Evolutionary conservation across 2,113 vertebrate genomes (phyloP).

Genomic region (Gymnocephalus cernua): DNA sequence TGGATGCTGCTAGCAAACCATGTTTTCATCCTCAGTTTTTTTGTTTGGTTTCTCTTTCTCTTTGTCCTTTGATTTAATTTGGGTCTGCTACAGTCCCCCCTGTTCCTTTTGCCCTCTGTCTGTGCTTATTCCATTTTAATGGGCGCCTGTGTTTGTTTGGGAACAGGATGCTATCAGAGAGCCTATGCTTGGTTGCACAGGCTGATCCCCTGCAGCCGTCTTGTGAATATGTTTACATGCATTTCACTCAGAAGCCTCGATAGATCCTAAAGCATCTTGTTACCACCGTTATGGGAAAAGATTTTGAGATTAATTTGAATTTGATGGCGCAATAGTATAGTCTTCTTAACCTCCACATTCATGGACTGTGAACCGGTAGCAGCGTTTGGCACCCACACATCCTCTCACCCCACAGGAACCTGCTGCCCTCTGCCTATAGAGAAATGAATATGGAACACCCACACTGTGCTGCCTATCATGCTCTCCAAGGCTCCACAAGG

Average conservation of each 20-base stretch:
- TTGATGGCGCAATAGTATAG: not conserved
- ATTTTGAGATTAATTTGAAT: constrained; percentile 39
- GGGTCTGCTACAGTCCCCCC: constrained; percentile 1
- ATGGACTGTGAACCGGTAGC: constrained; percentile 8
- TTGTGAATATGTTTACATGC: constrained; percentile 77
- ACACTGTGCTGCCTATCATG: constrained; percentile 51
- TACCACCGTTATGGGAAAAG: constrained; percentile 45
- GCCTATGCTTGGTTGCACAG: constrained; percentile 66
- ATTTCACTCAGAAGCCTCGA: constrained; percentile 59
- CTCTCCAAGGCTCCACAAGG: constrained; percentile 57
- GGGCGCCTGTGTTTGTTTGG: constrained; percentile 67
- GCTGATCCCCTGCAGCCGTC: constrained; percentile 69
- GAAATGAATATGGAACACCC: constrained; percentile 72
- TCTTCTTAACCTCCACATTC: constrained; percentile 24
- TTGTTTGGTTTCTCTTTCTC: not conserved
- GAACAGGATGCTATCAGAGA: constrained; percentile 67
- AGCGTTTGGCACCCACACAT: constrained; percentile 45
- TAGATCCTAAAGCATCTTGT: constrained; percentile 64
- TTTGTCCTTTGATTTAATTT: constrained; percentile 30
- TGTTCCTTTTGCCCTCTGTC: constrained; percentile 43
- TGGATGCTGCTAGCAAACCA: constrained; percentile 45
- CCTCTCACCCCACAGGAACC: constrained; percentile 55
- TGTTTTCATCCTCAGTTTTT: constrained; percentile 40
- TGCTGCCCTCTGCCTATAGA: constrained; percentile 61
- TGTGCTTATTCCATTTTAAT: constrained; percentile 63